phyloP scores from a whole-genome alignment of 2,797 vertebrate species.

The Sciaenops ocellatus region DNA sequence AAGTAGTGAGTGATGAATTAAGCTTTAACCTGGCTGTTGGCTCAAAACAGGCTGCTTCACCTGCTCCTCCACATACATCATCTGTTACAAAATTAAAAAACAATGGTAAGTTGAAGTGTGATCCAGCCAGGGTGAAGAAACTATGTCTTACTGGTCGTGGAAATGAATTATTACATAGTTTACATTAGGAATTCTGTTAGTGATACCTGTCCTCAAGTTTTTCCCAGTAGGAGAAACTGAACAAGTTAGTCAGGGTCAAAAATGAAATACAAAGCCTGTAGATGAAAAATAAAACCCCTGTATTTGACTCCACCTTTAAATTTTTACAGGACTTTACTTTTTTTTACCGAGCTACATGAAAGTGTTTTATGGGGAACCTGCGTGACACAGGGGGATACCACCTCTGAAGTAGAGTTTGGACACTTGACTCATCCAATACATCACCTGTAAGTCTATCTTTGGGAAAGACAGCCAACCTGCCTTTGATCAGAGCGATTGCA shows the following conservation, averaged over 20 bases:
- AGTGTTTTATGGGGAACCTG: slow-evolving; percentile 75
- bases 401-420: slow-evolving; percentile 64
- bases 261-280: slow-evolving; percentile 56
- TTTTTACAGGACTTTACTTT: slow-evolving; percentile 53
- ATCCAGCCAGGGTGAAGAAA: neutral
- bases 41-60: neutral
- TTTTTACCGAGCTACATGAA: slow-evolving; percentile 71
- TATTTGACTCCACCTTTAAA: slow-evolving; percentile 58
- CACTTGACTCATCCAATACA: slow-evolving; percentile 75
- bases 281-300: slow-evolving; percentile 55
- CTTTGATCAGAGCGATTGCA: slow-evolving; percentile 68
- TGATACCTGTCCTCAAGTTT: slow-evolving; percentile 26
- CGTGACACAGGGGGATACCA: slow-evolving; percentile 62
- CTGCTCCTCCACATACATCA: neutral
- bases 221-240: slow-evolving; percentile 39
- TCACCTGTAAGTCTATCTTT: slow-evolving; percentile 75
- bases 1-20: neutral
- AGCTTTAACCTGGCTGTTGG: neutral
- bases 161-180: slow-evolving; percentile 34
- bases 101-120: neutral
- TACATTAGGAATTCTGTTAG: slow-evolving; percentile 24
- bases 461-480: slow-evolving; percentile 44
- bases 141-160: neutral
- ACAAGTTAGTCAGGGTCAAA: neutral
- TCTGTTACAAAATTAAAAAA: neutral